These are phyloP conservation scores for Tetranychus truncatus DNA, from an alignment of 2,888 invertebrate genomes.

Conservation along the genomic window DNA sequence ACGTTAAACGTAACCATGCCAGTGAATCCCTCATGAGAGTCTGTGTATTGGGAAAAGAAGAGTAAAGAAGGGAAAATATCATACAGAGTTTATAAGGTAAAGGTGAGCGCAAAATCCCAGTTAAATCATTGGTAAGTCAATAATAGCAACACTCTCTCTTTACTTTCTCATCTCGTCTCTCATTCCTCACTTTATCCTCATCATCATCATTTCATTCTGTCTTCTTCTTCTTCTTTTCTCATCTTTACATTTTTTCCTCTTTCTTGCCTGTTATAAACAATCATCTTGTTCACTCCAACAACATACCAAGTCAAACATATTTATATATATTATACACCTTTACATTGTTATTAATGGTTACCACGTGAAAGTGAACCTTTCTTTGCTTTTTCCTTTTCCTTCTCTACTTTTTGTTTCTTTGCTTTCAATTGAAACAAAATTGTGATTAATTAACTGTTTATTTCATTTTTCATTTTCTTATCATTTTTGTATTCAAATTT, in stretches of 20 bases:
- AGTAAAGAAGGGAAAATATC: not conserved
- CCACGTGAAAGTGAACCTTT: not conserved
- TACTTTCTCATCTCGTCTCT: not conserved
- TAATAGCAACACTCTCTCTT: not conserved
- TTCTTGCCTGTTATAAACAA: not conserved
- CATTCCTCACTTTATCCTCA: not conserved
- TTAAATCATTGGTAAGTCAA: not conserved
- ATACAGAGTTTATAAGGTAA: not conserved
- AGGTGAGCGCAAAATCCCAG: slow-evolving; percentile 1
- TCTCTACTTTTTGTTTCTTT: too few relatives aligned
- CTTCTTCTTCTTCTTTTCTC: not conserved
- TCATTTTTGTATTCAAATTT: too few relatives aligned
- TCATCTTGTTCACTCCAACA: not conserved
- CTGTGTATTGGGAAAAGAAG: not conserved
- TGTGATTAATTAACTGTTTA: not conserved
- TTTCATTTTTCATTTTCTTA: not conserved
- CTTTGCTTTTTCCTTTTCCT: not conserved
- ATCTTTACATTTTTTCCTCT: not conserved
- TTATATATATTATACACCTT: not conserved
- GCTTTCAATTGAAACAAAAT: too few relatives aligned
- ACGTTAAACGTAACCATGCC: not conserved
- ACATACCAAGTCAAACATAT: not conserved
- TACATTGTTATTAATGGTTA: not conserved
- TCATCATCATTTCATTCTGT: not conserved
- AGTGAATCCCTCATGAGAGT: not conserved